Evolutionary conservation across 2,797 vertebrate species (phyloP).

Genomic region (Aulostomus chinensis): DNA sequence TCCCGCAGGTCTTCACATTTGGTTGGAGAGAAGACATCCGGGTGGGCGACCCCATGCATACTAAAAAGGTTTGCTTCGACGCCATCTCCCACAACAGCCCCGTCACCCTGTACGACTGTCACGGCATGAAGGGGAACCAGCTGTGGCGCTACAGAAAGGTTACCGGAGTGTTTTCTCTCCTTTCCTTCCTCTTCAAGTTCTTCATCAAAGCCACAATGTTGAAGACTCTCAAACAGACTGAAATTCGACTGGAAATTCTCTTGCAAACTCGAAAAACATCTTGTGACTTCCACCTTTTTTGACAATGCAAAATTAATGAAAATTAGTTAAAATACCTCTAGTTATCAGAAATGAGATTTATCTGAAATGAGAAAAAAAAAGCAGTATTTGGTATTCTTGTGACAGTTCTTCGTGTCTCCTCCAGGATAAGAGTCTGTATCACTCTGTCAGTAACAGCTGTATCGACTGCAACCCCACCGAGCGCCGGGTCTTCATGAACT

Average conservation of each 20-base stretch:
- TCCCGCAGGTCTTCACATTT: slow-evolving; percentile 84
- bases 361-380: no score
- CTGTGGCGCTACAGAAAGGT: slow-evolving; percentile 93
- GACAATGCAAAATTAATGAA: no score
- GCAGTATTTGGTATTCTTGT: no score
- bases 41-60: slow-evolving; percentile 91
- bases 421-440: slow-evolving; percentile 91
- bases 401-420: background rate
- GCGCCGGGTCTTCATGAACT: slow-evolving; percentile 90
- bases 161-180: no score
- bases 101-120: slow-evolving; percentile 94
- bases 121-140: slow-evolving; percentile 97
- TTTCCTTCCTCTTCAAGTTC: no score
- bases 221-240: no score
- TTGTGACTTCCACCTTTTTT: no score
- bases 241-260: no score
- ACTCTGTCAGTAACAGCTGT: slow-evolving; percentile 92
- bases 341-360: no score
- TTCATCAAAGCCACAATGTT: no score
- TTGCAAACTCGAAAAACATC: no score
- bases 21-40: slow-evolving; percentile 96
- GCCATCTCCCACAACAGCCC: slow-evolving; percentile 92
- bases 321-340: no score
- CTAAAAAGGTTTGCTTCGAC: slow-evolving; percentile 94
- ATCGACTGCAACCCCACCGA: slow-evolving; percentile 86